A percentile compares a stretch with the other conserved stretches of the same genome.
phyloP scores from a whole-genome alignment of 2,888 invertebrate genomes.

The Nycteola revayana region DNA sequence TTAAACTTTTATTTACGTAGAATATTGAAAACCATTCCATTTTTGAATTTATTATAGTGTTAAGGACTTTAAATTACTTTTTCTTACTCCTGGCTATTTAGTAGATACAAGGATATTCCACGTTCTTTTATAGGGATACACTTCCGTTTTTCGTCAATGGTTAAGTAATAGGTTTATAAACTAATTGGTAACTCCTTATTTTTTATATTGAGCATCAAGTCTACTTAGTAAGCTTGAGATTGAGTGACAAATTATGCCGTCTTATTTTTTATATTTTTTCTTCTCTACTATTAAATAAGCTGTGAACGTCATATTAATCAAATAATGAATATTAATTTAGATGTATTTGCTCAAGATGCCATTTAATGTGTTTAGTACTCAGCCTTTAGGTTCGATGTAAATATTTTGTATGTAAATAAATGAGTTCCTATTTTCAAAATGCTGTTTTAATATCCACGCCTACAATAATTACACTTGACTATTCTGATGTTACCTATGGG shows the following conservation, averaged over 20 bases:
- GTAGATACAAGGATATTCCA: conserved; percentile 9
- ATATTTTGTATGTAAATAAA: conserved; percentile 77
- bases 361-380: conserved; percentile 48
- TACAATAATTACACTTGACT: conserved; percentile 4
- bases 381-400: conserved; percentile 53
- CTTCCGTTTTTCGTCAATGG: no score
- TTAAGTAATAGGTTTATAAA: no score
- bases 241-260: conserved; percentile 13
- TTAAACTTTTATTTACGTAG: no score
- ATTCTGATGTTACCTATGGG: no score
- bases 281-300: conserved; percentile 12
- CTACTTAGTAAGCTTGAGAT: conserved; percentile 18
- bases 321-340: conserved; percentile 48
- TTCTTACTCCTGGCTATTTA: conserved; percentile 6
- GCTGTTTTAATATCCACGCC: conserved; percentile 51
- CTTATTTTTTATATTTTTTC: conserved; percentile 21
- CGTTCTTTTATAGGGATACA: conserved; percentile 19
- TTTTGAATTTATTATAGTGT: conserved; percentile 14
- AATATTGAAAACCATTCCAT: conserved; percentile 24
- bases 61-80: conserved; percentile 12
- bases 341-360: conserved; percentile 76
- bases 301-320: conserved; percentile 28
- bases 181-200: conserved; percentile 13
- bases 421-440: conserved; percentile 72
- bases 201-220: conserved; percentile 14